Percentiles rank a stretch among this genome's conserved stretches.
phyloP scores from a whole-genome alignment of 2,113 vertebrate genomes.

The Cairina moschata region DNA sequence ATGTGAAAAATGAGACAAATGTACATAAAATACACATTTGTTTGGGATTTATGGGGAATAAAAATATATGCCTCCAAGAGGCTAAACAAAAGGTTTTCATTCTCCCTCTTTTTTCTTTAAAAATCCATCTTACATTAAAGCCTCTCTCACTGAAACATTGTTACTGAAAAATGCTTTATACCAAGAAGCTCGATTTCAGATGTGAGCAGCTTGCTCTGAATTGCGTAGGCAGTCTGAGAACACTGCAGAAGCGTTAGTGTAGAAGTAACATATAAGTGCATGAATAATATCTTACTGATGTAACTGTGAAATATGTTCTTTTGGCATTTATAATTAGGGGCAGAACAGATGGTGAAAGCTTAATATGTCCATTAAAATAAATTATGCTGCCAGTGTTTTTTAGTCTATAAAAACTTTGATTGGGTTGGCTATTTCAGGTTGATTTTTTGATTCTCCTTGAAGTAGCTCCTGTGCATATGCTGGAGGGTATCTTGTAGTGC shows the following conservation, averaged over 20 bases:
- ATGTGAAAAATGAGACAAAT: neutral
- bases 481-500: neutral
- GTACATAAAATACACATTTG: neutral
- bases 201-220: conserved; percentile 10
- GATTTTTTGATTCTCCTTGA: conserved; percentile 20
- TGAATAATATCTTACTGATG: conserved; percentile 35
- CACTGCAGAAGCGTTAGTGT: conserved; percentile 1
- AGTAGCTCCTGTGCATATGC: neutral
- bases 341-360: conserved; percentile 74
- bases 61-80: neutral
- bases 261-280: conserved; percentile 31
- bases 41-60: neutral
- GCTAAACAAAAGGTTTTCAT: conserved; percentile 3
- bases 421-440: conserved; percentile 20
- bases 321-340: conserved; percentile 64
- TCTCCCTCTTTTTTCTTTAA: conserved; percentile 7
- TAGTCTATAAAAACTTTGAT: conserved; percentile 40
- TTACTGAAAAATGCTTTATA: conserved; percentile 14
- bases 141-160: neutral
- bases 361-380: conserved; percentile 64
- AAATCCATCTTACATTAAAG: neutral
- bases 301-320: conserved; percentile 69
- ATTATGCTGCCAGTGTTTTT: conserved; percentile 23
- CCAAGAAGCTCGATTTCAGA: neutral
- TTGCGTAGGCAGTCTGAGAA: conserved; percentile 19